Conservation (phyloP, 2,888 invertebrate genomes). For the Malthinus flaveolus region DNA sequence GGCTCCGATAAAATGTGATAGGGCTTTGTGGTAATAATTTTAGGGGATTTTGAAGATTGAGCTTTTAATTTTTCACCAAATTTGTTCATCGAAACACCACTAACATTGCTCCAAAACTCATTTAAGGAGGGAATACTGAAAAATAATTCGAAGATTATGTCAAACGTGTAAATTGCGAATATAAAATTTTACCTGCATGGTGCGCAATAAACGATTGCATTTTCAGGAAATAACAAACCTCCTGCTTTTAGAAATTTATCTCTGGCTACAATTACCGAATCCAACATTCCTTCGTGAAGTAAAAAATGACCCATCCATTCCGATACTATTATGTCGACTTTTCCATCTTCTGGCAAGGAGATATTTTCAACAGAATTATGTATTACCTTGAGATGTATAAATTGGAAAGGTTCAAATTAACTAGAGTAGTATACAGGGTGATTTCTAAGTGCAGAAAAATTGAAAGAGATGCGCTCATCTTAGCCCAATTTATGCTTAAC, state of each 20-base stretch:
- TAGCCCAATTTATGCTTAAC: too few species aligned
- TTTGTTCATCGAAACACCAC: constrained; percentile 76
- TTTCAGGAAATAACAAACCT: constrained; percentile 77
- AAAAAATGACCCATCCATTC: constrained; percentile 99
- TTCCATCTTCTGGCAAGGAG: constrained; percentile 61
- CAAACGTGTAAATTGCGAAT: background rate
- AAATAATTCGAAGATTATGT: constrained; percentile 11
- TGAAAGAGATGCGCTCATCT: too few species aligned
- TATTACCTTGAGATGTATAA: constrained; percentile 61
- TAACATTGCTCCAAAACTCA: constrained; percentile 77
- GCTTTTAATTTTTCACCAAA: constrained; percentile 66
- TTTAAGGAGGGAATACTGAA: constrained; percentile 65
- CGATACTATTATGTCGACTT: constrained; percentile 88
- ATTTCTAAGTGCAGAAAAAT: too few species aligned
- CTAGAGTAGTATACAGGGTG: too few species aligned
- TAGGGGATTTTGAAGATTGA: constrained; percentile 67
- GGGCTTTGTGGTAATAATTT: constrained; percentile 60
- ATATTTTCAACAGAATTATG: constrained; percentile 80
- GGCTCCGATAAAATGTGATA: constrained; percentile 68
- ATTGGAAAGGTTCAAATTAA: too few species aligned
- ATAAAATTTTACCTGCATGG: constrained; percentile 56
- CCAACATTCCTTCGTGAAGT: constrained; percentile 93
- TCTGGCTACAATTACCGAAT: constrained; percentile 82
- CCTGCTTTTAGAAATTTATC: constrained; percentile 76
- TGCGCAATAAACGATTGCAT: constrained; percentile 68